Evolutionary conservation across 2,888 invertebrate species (phyloP), one percentile per base, ranked within the genome.

Genomic region (Sinelater perroti): DNA sequence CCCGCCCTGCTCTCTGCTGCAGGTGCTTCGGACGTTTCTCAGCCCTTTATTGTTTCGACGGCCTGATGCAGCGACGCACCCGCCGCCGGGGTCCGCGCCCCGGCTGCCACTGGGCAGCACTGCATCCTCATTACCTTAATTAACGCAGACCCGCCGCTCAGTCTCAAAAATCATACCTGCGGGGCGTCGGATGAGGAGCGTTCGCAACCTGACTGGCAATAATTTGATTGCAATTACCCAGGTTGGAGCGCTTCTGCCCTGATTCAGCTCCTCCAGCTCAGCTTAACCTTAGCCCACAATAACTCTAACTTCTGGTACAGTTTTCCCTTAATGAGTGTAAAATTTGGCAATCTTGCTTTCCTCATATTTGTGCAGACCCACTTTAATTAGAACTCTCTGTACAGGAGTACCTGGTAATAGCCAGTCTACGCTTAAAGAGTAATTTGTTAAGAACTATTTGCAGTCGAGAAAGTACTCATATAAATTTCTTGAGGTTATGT

Each of bases 1-100:
- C 38, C 47, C 49, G 49, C 56, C 58, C 58, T 51, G 36, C 51
- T 58, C 58, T 60, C n/a, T 50, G 59, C 49, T 64, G 52, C 64
- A 62, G 64, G 64, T 62, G 62, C 57, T 60, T 57, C 55, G 64
- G 61, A 62, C 61, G 61, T 56, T 61, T 61, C 61, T 53, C 60
- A 35, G 51, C 50, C 64, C 56, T 58, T 58, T 60, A 60, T 60
- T 60, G 59, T 54, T 54, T 58, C 46, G 47, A 51, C 45, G 45
- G 26, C 42, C 49, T 44, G 47, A 61, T 54, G 58, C 46, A 56
- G 55, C 55, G 50, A 47, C 56, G 51, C 53, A 55, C 60, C 58
- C 47, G 56, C 58, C 47, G 56, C 26, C 54, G 42, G 44, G 31
- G 53, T 51, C 35, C 36, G 20, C 36, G 38, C 31, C 31, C 31